These are phyloP conservation scores for Remorina albescens DNA, from an alignment of 2,797 vertebrate species.

Conservation along the genomic window DNA sequence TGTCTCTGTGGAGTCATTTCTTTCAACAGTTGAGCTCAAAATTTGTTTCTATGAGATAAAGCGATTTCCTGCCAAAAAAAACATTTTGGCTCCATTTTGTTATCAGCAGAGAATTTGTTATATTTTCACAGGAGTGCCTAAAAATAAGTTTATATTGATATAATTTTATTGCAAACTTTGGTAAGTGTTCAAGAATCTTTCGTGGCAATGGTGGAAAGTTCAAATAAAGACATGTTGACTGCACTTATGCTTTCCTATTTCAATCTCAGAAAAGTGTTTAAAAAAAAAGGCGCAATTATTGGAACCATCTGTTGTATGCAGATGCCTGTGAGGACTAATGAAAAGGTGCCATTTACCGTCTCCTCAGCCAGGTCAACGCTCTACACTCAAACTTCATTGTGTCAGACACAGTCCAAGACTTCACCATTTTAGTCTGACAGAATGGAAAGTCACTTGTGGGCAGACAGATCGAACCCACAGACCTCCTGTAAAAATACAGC, in stretches of 20 bases:
- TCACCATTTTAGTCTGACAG: conserved; percentile 81
- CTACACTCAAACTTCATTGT: conserved; percentile 69
- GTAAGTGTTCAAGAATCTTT: conserved; percentile 21
- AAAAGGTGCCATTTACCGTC: conserved; percentile 73
- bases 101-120: conserved; percentile 26
- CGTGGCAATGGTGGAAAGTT: conserved; percentile 40
- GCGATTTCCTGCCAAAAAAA: conserved; percentile 19
- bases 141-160: conserved; percentile 32
- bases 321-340: conserved; percentile 58
- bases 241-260: conserved; percentile 44
- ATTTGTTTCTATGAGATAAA: conserved; percentile 3
- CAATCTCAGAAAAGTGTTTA: conserved; percentile 37
- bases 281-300: conserved; percentile 59
- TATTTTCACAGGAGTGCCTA: conserved; percentile 27
- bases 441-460: conserved; percentile 84
- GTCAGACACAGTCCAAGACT: conserved; percentile 75
- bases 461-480: conserved; percentile 78
- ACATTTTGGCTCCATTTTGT: conserved; percentile 27
- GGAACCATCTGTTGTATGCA: conserved; percentile 69
- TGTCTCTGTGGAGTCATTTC: conserved; percentile 19
- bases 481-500: conserved; percentile 77
- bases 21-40: conserved; percentile 22
- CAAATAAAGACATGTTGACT: conserved; percentile 59
- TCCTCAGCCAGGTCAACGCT: conserved; percentile 42
- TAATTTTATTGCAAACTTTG: conserved; percentile 30